Evolutionary conservation across 1,140 invertebrate genomes (phyloP).

Genomic region (Plutomurus gul): DNA sequence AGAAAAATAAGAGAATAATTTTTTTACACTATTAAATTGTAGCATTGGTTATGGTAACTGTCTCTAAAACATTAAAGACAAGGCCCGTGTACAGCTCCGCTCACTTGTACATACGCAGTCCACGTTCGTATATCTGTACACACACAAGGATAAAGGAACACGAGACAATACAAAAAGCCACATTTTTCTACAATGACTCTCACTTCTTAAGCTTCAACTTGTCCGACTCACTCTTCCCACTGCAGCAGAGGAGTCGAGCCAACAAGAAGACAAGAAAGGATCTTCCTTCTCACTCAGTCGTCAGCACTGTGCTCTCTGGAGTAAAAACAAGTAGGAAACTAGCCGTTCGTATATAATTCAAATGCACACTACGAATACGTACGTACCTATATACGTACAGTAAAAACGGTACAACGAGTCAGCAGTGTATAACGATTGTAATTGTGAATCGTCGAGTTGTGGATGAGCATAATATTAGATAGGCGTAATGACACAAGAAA

Average conservation of each 20-base stretch:
- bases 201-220: slow-evolving; percentile 3
- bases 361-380: no score
- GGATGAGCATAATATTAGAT: background rate
- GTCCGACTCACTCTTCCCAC: background rate
- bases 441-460: background rate
- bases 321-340: slow-evolving; percentile 9
- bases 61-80: no score
- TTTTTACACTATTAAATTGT: no score
- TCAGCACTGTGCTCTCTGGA: no score
- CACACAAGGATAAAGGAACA: no score
- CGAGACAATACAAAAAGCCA: background rate
- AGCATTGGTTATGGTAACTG: no score
- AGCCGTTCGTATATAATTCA: background rate
- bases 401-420: background rate
- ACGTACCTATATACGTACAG: background rate
- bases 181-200: slow-evolving; percentile 27
- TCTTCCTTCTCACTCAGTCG: background rate
- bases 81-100: no score
- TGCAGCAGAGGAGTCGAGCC: background rate
- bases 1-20: no score
- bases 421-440: background rate
- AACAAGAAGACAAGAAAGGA: background rate
- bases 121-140: no score
- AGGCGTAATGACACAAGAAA: background rate
- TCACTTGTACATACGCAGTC: no score